Conservation (phyloP, 2,888 invertebrate species). For the Aphrophora alni region DNA sequence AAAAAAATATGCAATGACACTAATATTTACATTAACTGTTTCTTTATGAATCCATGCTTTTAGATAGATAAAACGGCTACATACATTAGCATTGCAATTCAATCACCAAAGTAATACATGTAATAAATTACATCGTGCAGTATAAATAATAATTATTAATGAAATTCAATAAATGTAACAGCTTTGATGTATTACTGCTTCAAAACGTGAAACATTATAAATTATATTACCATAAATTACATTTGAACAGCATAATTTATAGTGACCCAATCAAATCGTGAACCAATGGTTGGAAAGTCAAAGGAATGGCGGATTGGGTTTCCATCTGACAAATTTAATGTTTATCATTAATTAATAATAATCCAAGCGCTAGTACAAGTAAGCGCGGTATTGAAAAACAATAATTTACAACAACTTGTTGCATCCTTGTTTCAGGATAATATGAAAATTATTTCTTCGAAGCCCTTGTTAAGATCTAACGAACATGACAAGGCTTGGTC, state of each 20-base stretch:
- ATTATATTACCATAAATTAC: background rate
- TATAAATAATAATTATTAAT: background rate
- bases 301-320: background rate
- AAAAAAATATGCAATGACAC: too few species aligned
- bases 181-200: background rate
- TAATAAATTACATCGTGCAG: background rate
- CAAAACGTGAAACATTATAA: background rate
- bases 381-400: background rate
- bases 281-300: background rate
- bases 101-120: background rate
- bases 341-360: constrained; percentile 6
- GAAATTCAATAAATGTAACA: background rate
- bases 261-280: background rate
- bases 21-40: too few species aligned
- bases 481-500: background rate
- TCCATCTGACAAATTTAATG: background rate
- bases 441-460: background rate
- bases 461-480: background rate
- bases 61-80: too few species aligned
- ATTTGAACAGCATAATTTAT: background rate
- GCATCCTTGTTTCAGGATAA: background rate
- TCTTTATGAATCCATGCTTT: too few species aligned
- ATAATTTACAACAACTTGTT: background rate
- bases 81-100: background rate
- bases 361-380: background rate